Evolutionary conservation across 92 coral and sea anemone species (phyloP).

Genomic region (Umimayanthus kanabou): DNA sequence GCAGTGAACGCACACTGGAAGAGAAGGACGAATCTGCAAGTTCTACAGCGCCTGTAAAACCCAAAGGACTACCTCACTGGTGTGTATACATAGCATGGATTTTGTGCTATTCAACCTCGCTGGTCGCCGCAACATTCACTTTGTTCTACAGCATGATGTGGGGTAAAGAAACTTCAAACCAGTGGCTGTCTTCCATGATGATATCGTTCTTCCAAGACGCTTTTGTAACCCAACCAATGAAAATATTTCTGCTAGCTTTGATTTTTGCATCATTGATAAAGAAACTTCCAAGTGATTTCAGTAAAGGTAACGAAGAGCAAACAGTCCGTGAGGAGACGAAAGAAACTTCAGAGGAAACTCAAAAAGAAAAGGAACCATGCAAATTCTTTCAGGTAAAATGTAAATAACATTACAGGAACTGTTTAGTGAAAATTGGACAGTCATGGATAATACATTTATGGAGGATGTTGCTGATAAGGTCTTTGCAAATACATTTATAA

Average conservation of each 20-base stretch:
- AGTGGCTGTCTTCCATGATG: constrained; percentile 78
- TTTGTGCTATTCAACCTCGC: constrained; percentile 49
- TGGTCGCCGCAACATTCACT: constrained; percentile 66
- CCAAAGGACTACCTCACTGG: constrained; percentile 74
- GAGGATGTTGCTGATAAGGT: too few species aligned
- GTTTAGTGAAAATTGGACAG: too few species aligned
- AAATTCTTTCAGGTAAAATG: too few species aligned
- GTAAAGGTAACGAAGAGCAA: constrained; percentile 9
- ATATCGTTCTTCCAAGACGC: constrained; percentile 80
- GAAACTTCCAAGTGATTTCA: constrained; percentile 58
- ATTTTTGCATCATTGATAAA: constrained; percentile 45
- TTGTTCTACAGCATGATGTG: constrained; percentile 85
- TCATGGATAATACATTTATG: too few species aligned
- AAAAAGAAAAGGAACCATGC: not conserved
- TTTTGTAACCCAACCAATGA: constrained; percentile 72
- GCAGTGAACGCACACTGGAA: not conserved
- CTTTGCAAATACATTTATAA: too few species aligned
- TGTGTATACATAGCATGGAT: constrained; percentile 67
- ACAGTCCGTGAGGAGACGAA: not conserved
- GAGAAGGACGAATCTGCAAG: not conserved
- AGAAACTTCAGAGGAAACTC: constrained; percentile 1
- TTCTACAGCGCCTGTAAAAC: not conserved
- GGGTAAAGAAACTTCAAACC: constrained; percentile 69
- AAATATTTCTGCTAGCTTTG: constrained; percentile 50
- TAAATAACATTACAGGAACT: too few species aligned